Evolutionary conservation across 2,888 invertebrate genomes (phyloP), one percentile per base, ranked within the genome.

Genomic region (Dynastes hyllus): DNA sequence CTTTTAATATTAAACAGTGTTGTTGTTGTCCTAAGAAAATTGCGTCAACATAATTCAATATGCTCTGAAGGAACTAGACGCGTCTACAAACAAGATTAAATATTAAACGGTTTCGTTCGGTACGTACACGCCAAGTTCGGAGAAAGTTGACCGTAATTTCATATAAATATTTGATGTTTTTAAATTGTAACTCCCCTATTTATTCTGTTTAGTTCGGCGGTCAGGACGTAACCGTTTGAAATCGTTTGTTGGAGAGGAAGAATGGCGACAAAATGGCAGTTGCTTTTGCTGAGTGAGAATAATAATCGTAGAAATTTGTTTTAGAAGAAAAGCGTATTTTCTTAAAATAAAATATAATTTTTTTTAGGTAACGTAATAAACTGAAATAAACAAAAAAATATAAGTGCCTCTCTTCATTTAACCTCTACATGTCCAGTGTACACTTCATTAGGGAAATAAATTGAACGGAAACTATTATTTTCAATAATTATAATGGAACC

Each of bases 31-130:
- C n/a, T 71, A 71, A 71, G 71, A 71, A 71, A 58, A 71, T 71
- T 71, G 55, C 55, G 71, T 71, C 71, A 71, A 71, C 71, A 71
- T 71, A 71, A 71, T 71, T 71, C 71, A 71, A 71, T 71, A 71
- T 58, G 71, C 71, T 58, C 71, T 16, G 71, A 71, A 22, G 55
- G 27, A 71, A 71, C 53, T 70, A 70, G 70, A 58, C 71, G 71
- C 71, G 71, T 71, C 37, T 71, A 37, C 55, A 71, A 58, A 71
- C 71, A 71, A 71, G 50, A 71, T 71, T 71, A 71, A 71, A 71
- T 71, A 71, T 71, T 71, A 71, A 71, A 71, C 58, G 53, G 8
- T 45, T 53, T 16, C 37, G 29, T 13, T n/a, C 22, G 50, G n/a
- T 45, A 45, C 67, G 45, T 67, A 58, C 37, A 50, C 67, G 67